Evolutionary conservation across 2,113 vertebrate genomes (phyloP).

Genomic region (Semicossyphus pulcher): DNA sequence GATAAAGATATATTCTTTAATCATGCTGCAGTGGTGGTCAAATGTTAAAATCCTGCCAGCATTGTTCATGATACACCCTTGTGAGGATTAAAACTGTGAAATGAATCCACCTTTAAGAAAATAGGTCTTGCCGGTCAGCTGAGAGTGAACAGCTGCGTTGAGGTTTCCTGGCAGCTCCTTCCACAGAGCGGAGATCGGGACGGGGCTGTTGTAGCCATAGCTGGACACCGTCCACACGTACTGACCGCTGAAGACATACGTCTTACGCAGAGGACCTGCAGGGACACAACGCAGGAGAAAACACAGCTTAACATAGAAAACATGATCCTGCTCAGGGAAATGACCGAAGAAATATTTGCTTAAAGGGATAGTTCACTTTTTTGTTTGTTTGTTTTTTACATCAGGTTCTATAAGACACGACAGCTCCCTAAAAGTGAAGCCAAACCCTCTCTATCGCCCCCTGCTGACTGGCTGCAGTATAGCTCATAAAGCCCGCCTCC

Average conservation of each 20-base stretch:
- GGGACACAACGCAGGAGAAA: neutral
- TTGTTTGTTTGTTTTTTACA: no score
- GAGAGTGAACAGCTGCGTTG: slow-evolving; percentile 88
- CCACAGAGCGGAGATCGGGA: slow-evolving; percentile 84
- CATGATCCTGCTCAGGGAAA: neutral
- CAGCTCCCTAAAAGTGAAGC: no score
- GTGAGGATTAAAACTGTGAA: neutral
- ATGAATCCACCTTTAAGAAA: slow-evolving; percentile 87
- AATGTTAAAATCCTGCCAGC: neutral
- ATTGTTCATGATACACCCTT: neutral
- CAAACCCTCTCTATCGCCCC: no score
- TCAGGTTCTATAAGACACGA: no score
- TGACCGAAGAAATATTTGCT: no score
- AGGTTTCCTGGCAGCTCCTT: slow-evolving; percentile 86
- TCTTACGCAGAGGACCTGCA: slow-evolving; percentile 84
- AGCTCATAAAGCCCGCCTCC: no score
- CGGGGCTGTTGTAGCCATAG: slow-evolving; percentile 75
- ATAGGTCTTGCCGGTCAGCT: slow-evolving; percentile 84
- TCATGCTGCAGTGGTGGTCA: no score
- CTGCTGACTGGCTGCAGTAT: no score
- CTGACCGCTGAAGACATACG: slow-evolving; percentile 87
- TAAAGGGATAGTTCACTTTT: no score
- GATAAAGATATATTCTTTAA: no score
- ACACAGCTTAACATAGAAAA: neutral
- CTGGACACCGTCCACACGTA: slow-evolving; percentile 87